Evolutionary conservation across 30 jellyfish, hydroid and myxozoan genomes (phyloP), one percentile per base, ranked within the genome.

Genomic region (Hydractinia symbiolongicarpus): DNA sequence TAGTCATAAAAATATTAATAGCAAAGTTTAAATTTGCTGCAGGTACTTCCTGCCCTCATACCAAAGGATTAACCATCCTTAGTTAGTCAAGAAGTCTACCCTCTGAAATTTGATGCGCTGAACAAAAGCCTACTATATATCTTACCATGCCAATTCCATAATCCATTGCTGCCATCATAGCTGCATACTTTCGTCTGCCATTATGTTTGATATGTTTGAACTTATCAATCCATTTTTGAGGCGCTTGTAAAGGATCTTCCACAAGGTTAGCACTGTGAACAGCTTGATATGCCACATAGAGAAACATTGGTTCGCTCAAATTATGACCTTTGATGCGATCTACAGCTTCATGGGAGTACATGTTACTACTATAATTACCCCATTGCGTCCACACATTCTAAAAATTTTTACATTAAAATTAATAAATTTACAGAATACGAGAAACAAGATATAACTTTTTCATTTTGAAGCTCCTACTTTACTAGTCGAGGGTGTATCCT

Each of bases 161-260:
- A 50, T 79, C 87, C 87, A 79, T 79, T 5, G 21, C 84, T 5
- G 83, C 87, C 53, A 67, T 66, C 87, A 79, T 67, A 4, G 87
- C 84, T 8, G 87, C 87, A 61, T 79, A 79, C n/a, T 61, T 61
- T 50, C 82, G 68, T 5, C 87, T 60, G 30, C 83, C 84, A 61
- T 61, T 51, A 61, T 79, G 84, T 67, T 79, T 79, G 13, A 79
- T 79, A 20, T 79, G 84, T 5, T 54, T 30, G 50, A 79, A 79
- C 44, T 79, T 79, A 50, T 66, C 53, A 19, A 79, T 79, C 87
- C 87, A 79, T 14, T 79, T 58, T 50, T 66, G 68, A 5, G 87
- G 87, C 13, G 87, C 87, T 67, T 79, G 87, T 44, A 79, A 50
- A 5, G 87, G 87, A 67, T 79, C 84, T 50, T 80, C 86, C 8